Evolutionary conservation across 2,888 invertebrate species (phyloP).

Genomic region (Meliscaeva auricollis): DNA sequence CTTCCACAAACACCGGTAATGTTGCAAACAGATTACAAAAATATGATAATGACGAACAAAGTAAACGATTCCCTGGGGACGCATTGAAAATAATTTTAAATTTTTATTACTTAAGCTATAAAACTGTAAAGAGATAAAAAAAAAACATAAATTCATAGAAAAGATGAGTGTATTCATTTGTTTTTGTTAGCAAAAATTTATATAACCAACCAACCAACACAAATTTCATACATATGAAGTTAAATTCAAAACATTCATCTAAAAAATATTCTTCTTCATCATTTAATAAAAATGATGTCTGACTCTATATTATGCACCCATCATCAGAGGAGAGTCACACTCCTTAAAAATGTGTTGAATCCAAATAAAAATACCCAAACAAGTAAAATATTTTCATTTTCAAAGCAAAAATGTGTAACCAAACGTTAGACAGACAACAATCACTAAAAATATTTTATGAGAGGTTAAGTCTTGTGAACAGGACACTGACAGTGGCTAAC

Average conservation of each 20-base stretch:
- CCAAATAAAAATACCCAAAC: constrained; percentile 31
- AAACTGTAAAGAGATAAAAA: constrained; percentile 12
- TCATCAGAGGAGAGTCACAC: constrained; percentile 9
- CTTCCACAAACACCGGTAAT: constrained; percentile 1
- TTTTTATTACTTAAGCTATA: constrained; percentile 37
- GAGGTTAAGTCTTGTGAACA: constrained; percentile 50
- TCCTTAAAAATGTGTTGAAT: constrained; percentile 46
- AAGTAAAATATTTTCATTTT: constrained; percentile 35
- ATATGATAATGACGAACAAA: constrained; percentile 54
- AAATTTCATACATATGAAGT: neutral
- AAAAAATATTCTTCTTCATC: constrained; percentile 23
- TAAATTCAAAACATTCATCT: constrained; percentile 7
- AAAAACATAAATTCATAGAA: constrained; percentile 15
- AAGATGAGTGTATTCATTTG: neutral
- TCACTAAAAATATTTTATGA: constrained; percentile 47
- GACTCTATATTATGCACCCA: neutral
- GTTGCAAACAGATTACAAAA: constrained; percentile 50
- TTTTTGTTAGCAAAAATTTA: neutral
- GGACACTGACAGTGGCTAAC: constrained; percentile 44
- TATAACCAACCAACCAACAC: neutral
- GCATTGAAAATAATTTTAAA: constrained; percentile 61
- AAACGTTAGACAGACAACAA: constrained; percentile 55
- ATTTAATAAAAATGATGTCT: constrained; percentile 13
- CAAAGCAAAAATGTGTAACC: constrained; percentile 37
- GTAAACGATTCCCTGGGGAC: constrained; percentile 49